Evolutionary conservation across 2,797 vertebrate genomes (phyloP).

Genomic region (Uromys caudimaculatus): DNA sequence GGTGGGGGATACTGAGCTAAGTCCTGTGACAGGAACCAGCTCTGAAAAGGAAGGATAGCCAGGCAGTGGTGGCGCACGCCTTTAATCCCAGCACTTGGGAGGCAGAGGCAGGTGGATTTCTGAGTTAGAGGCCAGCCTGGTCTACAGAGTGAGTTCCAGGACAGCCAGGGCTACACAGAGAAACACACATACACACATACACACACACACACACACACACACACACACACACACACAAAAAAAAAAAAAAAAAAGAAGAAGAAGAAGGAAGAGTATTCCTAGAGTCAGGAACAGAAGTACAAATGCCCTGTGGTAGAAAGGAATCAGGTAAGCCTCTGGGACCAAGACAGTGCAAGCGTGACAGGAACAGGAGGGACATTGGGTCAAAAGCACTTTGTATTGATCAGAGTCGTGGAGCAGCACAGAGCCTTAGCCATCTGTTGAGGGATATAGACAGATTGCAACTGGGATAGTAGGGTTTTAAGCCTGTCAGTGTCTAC

Average conservation of each 20-base stretch:
- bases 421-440: fast-evolving
- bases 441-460: neutral
- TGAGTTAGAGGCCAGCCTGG: no score
- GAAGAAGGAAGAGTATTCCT: neutral
- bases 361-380: no score
- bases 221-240: no score
- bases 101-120: no score
- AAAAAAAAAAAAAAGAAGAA: no score
- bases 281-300: neutral
- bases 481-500: neutral
- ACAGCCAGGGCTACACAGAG: no score
- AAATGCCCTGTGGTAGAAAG: neutral
- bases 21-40: neutral
- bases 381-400: neutral
- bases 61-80: no score
- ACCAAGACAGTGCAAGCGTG: neutral
- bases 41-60: neutral
- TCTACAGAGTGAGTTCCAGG: no score
- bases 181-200: no score
- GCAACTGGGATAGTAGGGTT: neutral
- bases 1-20: neutral
- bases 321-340: neutral
- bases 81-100: no score
- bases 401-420: neutral
- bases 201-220: no score